Evolutionary conservation across 30 jellyfish, hydroid and myxozoan genomes (phyloP), one percentile per base, ranked within the genome.

Genomic region (Hydractinia echinata): DNA sequence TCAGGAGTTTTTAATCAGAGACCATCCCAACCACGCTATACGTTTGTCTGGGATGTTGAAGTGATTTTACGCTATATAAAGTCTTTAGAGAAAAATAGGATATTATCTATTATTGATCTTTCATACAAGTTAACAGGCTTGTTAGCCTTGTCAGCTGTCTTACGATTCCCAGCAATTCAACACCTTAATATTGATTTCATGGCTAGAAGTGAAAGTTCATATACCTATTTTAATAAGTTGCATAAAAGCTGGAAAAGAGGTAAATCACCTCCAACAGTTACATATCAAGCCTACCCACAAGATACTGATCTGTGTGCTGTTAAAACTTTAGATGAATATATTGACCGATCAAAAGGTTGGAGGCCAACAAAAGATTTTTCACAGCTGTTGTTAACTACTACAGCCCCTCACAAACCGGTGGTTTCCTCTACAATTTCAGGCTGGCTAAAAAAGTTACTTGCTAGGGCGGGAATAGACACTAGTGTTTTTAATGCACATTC

Each of bases 1-100:
- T 30, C 62, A 55, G 85, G 85, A 51, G 67, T 77, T 62, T 77
- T 67, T 76, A 77, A 77, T 14, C 76, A 52, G 44, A 77, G 85
- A 53, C 85, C 85, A 13, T 79, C 85, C 13, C 72, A 16, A 16
- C 85, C 85, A 19, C 55, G 60, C 48, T 77, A 77, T 64, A 51
- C 39, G 74, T 64, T 64, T 51, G 39, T 64, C 39, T 64, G 74
- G 16, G 74, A 64, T 51, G 74, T 64, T n/a, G 74, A 64, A 64
- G 39, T n/a, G 74, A 5, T 64, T 44, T 51, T 64, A n/a, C 74
- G 39, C 74, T 64, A n/a, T 64, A 64, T 64, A 51, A 51, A 64
- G 51, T 51, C 19, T 44, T 64, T 64, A 51, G 51, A 44, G 19
- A 83, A 44, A 62, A 64, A 64, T 64, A 64, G 39, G 74, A 51